A percentile compares a stretch with the other conserved stretches of the same genome.
These are phyloP conservation scores for Acrocephalus kingi DNA, from an alignment of 2,113 vertebrate genomes.

Conservation along the genomic window DNA sequence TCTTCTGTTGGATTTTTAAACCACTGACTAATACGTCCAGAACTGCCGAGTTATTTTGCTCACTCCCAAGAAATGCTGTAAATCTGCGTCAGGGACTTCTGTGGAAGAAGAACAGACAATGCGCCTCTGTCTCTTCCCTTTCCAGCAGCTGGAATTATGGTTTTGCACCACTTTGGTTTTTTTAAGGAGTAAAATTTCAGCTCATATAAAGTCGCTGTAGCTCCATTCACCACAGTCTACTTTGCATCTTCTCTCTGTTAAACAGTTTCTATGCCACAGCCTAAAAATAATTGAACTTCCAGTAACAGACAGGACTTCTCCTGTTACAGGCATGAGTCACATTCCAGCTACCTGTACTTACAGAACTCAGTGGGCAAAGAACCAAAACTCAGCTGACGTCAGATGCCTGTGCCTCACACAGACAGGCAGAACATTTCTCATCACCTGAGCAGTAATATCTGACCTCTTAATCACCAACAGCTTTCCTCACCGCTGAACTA, in stretches of 20 bases:
- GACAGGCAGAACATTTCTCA: background rate
- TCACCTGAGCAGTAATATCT: background rate
- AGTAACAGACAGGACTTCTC: background rate
- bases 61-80: background rate
- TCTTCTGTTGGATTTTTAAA: constrained; percentile 1
- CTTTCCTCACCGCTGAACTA: background rate
- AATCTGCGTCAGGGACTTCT: background rate
- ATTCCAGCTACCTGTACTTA: background rate
- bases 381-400: background rate
- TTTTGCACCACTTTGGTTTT: background rate
- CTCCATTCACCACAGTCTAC: background rate
- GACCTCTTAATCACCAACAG: background rate
- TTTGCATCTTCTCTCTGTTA: background rate
- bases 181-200: background rate
- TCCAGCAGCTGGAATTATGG: background rate
- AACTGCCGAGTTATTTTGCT: background rate
- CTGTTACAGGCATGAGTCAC: background rate
- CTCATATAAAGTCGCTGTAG: background rate
- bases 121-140: background rate
- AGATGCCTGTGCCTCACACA: background rate
- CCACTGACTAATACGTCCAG: background rate
- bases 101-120: background rate
- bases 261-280: background rate
- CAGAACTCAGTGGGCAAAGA: background rate
- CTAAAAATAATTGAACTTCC: background rate